Evolutionary conservation across 2,797 vertebrate genomes (phyloP).

Genomic region (Melanotaenia pygmaea): DNA sequence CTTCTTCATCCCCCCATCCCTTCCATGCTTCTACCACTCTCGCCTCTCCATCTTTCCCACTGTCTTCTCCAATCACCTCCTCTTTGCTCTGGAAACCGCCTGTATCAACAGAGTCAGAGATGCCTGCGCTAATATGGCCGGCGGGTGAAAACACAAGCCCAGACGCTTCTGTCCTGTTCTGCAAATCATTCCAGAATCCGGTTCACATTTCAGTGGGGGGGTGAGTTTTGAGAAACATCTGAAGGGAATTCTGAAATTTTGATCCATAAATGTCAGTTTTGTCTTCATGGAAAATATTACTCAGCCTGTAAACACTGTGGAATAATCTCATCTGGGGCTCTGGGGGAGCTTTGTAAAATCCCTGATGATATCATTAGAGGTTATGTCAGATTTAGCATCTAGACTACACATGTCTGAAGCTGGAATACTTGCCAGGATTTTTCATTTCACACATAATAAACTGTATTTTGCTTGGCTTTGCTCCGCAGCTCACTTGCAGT

Average conservation of each 20-base stretch:
- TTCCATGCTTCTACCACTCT: background rate
- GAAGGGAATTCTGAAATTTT: background rate
- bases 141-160: conserved; percentile 37
- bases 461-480: conserved; percentile 1
- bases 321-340: conserved; percentile 12
- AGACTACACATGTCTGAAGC: background rate
- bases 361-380: conserved; percentile 17
- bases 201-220: conserved; percentile 12
- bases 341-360: conserved; percentile 16
- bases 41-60: conserved; percentile 27
- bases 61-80: conserved; percentile 35
- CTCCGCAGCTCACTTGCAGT: background rate
- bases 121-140: conserved; percentile 59
- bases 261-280: background rate
- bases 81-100: conserved; percentile 46
- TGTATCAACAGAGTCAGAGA: conserved; percentile 57
- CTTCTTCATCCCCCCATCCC: conserved; percentile 13
- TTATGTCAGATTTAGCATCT: conserved; percentile 1
- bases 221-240: background rate
- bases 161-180: conserved; percentile 28
- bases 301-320: background rate
- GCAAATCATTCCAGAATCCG: background rate
- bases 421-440: background rate
- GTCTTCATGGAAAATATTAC: background rate
- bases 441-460: background rate